These are phyloP conservation scores for Tinamus guttatus DNA, from an alignment of 2,113 vertebrate species.

Conservation along the genomic window DNA sequence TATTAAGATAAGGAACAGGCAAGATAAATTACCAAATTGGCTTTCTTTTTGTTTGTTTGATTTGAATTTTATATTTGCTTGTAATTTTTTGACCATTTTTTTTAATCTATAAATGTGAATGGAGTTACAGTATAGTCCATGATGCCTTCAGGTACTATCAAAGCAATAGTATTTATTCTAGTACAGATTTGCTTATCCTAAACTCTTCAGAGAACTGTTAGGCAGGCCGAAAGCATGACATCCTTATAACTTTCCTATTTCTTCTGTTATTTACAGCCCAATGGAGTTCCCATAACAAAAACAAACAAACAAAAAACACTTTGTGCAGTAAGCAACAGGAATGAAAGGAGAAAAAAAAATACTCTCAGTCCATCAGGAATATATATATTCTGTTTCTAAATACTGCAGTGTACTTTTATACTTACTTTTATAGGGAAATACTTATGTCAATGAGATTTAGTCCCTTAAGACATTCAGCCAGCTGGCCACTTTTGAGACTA, in stretches of 20 bases:
- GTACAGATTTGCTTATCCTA: neutral
- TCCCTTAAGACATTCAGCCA: neutral
- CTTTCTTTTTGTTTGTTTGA: neutral
- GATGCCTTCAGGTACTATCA: neutral
- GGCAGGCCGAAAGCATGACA: neutral
- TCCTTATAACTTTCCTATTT: neutral
- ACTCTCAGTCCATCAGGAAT: neutral
- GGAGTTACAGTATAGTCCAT: neutral
- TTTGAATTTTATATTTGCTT: neutral
- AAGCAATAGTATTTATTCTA: neutral
- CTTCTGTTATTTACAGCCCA: neutral
- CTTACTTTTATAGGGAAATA: neutral
- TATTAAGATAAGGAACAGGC: neutral
- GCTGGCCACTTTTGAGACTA: neutral
- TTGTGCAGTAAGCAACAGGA: rapidly evolving
- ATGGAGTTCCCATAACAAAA: neutral
- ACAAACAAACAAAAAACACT: neutral
- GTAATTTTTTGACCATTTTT: conserved; percentile 13
- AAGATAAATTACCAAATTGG: neutral
- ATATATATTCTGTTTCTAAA: neutral
- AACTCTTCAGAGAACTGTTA: conserved; percentile 3
- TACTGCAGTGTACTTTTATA: neutral
- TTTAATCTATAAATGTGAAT: neutral
- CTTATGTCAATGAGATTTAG: conserved; percentile 14
- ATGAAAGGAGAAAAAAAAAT: neutral